phyloP scores from a whole-genome alignment of 2,888 invertebrate species.

The Phoronis australis region DNA sequence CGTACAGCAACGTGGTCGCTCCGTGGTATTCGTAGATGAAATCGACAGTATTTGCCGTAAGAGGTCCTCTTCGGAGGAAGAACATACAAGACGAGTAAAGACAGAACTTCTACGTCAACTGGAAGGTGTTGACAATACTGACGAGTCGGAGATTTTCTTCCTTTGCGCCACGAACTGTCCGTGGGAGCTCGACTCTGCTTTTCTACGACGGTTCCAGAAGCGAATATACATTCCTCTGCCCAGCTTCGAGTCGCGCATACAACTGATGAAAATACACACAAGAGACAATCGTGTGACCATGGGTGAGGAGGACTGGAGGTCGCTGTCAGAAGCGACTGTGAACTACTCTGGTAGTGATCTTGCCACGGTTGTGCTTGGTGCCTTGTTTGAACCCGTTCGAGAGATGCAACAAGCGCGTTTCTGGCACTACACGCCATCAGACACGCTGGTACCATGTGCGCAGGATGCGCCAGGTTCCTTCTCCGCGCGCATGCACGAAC shows the following conservation, averaged over 20 bases:
- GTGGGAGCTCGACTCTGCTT: conserved; percentile 62
- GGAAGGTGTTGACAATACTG: conserved; percentile 48
- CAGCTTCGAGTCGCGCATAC: conserved; percentile 43
- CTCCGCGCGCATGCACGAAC: conserved; percentile 22
- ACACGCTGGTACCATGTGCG: conserved; percentile 25
- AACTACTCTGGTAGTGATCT: conserved; percentile 60
- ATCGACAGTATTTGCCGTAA: conserved; percentile 60
- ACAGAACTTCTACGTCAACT: conserved; percentile 60
- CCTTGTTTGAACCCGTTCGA: conserved; percentile 55
- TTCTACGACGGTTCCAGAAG: conserved; percentile 59
- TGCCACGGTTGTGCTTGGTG: conserved; percentile 54
- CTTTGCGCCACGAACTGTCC: conserved; percentile 63
- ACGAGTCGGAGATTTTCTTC: conserved; percentile 44
- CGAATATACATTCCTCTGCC: conserved; percentile 59
- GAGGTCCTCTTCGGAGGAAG: conserved; percentile 55
- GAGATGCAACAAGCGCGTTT: conserved; percentile 50
- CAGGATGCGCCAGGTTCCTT: conserved; percentile 20
- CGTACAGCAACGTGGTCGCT: conserved; percentile 43
- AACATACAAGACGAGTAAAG: conserved; percentile 58
- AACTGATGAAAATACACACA: conserved; percentile 42
- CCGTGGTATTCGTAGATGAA: conserved; percentile 61
- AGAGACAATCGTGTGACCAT: conserved; percentile 26
- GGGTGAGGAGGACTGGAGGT: conserved; percentile 47
- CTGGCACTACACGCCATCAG: conserved; percentile 34
- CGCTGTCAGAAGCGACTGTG: conserved; percentile 54